phyloP scores from a whole-genome alignment of 2,797 vertebrate species.

The Lepidocolaptes lacrymiger region DNA sequence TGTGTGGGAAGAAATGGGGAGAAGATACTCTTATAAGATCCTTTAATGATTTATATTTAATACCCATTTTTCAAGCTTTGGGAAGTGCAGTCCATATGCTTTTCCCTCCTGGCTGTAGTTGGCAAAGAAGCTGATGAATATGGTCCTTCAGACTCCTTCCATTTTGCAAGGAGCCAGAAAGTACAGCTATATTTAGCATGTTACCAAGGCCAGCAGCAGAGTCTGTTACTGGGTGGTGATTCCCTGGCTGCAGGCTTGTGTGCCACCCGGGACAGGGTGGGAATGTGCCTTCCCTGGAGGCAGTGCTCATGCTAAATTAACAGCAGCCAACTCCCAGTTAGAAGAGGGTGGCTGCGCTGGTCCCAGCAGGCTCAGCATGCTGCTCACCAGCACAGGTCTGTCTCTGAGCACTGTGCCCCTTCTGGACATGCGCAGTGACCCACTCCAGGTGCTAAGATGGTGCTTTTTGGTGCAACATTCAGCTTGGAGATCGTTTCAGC shows the following conservation, averaged over 20 bases:
- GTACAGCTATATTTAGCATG: constrained; percentile 36
- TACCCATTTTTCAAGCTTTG: constrained; percentile 17
- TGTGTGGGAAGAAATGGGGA: constrained; percentile 32
- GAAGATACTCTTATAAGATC: constrained; percentile 21
- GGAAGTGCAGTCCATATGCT: constrained; percentile 23
- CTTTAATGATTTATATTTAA: constrained; percentile 57
- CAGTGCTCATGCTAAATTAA: neutral
- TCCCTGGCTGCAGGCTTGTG: neutral
- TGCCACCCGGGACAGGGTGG: neutral
- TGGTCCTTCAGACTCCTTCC: constrained; percentile 10
- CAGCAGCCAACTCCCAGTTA: neutral
- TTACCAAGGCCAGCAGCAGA: constrained; percentile 42
- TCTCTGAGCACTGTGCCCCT: neutral
- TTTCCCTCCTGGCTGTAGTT: constrained; percentile 49
- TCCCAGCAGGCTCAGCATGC: neutral
- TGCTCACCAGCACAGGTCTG: rapidly evolving
- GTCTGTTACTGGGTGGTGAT: constrained; percentile 42
- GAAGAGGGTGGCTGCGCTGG: neutral
- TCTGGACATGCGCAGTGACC: rapidly evolving
- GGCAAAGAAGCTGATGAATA: constrained; percentile 24
- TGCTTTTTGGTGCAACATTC: neutral
- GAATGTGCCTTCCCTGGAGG: neutral
- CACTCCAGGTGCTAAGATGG: neutral
- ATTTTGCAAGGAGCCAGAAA: constrained; percentile 11
- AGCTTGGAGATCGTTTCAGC: neutral